Conservation (phyloP, 2,113 vertebrate species). For the Nothobranchius furzeri region DNA sequence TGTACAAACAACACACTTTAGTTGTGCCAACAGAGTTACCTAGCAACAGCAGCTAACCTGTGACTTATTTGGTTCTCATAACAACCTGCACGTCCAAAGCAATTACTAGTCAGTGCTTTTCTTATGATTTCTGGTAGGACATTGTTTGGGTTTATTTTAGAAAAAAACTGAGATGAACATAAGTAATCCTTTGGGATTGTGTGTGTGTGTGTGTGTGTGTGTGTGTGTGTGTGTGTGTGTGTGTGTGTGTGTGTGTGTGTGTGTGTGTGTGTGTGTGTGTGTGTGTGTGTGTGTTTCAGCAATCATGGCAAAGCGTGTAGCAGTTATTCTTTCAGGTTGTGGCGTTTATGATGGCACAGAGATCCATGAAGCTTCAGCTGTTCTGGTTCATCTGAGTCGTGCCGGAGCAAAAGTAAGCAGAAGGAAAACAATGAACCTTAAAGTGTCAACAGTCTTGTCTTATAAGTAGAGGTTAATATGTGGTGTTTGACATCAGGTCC, state of each 20-base stretch:
- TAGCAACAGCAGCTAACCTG: conserved; percentile 3
- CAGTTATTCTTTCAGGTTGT: conserved; percentile 85
- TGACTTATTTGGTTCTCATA: too few species aligned
- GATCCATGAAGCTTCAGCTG: conserved; percentile 85
- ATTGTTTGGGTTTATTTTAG: background rate
- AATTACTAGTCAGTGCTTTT: too few species aligned
- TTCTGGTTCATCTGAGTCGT: conserved; percentile 87
- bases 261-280: background rate
- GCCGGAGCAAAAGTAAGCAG: conserved; percentile 83
- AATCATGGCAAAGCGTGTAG: conserved; percentile 82
- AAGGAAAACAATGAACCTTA: background rate
- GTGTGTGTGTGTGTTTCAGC: conserved; percentile 34
- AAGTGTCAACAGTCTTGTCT: too few species aligned
- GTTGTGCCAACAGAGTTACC: conserved; percentile 12
- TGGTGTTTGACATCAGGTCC: conserved; percentile 65
- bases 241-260: background rate
- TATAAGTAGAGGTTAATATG: background rate
- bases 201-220: background rate
- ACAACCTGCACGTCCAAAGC: too few species aligned
- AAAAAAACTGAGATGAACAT: background rate
- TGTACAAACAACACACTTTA: background rate
- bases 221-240: conserved; percentile 13
- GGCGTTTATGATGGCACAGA: conserved; percentile 88
- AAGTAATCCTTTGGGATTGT: background rate
- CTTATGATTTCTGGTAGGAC: too few species aligned